These are phyloP conservation scores for Neofelis nebulosa DNA, from an alignment of 2,113 vertebrate species.

Conservation along the genomic window DNA sequence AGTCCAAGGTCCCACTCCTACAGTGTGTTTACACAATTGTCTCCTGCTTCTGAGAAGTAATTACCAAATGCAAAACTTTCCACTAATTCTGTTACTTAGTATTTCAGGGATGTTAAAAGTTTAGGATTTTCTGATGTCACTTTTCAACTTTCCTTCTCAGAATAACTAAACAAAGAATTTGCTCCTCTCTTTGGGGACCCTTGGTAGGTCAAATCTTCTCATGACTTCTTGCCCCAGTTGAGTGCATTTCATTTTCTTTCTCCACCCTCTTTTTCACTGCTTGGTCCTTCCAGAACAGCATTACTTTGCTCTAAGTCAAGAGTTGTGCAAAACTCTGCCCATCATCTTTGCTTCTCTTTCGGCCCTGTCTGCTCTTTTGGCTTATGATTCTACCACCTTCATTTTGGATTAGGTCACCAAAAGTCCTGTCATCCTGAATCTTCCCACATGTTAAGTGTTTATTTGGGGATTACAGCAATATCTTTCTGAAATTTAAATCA, in stretches of 20 bases:
- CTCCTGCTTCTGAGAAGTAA: not conserved
- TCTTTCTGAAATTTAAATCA: slow-evolving; percentile 19
- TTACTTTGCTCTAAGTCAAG: not conserved
- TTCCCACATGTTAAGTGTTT: slow-evolving; percentile 22
- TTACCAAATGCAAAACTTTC: not conserved
- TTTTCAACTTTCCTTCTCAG: slow-evolving; percentile 27
- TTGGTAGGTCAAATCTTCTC: slow-evolving; percentile 30
- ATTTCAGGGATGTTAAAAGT: not conserved
- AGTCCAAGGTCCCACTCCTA: not conserved
- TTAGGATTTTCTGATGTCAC: not conserved
- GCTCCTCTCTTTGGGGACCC: slow-evolving; percentile 1
- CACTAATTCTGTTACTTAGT: not conserved
- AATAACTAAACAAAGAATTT: not conserved
- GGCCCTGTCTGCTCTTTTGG: not conserved
- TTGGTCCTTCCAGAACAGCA: not conserved
- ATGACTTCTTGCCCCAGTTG: slow-evolving; percentile 23
- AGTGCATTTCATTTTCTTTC: not conserved
- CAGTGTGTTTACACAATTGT: not conserved
- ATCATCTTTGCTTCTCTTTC: not conserved
- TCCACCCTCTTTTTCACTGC: not conserved
- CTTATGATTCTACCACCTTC: not conserved
- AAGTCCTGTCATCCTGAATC: not conserved
- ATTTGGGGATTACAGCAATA: slow-evolving; percentile 8
- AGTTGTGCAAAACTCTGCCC: not conserved
- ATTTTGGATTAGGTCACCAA: not conserved